Base-by-base conservation (phyloP, 1,140 invertebrate species). In the Asbolus verrucosus region DNA sequence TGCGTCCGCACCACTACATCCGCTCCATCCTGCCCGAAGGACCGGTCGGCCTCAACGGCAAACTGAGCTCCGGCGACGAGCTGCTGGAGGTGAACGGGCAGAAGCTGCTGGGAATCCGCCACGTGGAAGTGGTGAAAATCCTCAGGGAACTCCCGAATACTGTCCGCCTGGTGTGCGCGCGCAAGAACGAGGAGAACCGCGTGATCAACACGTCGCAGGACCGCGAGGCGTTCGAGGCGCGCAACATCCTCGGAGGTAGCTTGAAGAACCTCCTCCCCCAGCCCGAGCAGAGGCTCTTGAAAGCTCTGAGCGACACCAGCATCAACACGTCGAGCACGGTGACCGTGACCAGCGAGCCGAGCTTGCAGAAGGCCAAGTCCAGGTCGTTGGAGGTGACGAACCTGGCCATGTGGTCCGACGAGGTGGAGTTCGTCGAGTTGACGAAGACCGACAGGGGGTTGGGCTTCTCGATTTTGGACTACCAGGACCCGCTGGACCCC, bases 391-490 rank as follows among this genome's bases (percentile, higher is more conserved):
- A 98, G 84, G 94, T 93, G 70, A 87, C 92, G 16, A 93, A 94
- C 1, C 81, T 97, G 62, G 95, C 95, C 9, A 92, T 98, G 88
- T 98, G 96, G 96, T 92, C 90, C 76, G 91, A 89, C 75, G 92
- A 96, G 76, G 89, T 95, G 31, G 92, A 95, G 70, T 88, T 93
- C 74, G 91, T 98, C 59, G 90, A 95, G 78, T 85, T 98, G 24
- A 82, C 88, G 9, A 98, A 98, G 84, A 92, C 91, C 39, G 94
- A 96, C 74, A 87, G 92, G 69, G 96, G 96, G 2, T 87, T 98
- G 9, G 96, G 96, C 41, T 98, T 98, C 83, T 96, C 94, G 70
- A 96, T 98, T 71, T 84, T 98, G 31, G 96, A 98, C 83, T 98
- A 98, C 82, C 87, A 94, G 84, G 94, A 96, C 83, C 94, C 94